Evolutionary conservation across 2,888 invertebrate species (phyloP), one percentile per base, ranked within the genome.

Genomic region (Polymixis flavicincta): DNA sequence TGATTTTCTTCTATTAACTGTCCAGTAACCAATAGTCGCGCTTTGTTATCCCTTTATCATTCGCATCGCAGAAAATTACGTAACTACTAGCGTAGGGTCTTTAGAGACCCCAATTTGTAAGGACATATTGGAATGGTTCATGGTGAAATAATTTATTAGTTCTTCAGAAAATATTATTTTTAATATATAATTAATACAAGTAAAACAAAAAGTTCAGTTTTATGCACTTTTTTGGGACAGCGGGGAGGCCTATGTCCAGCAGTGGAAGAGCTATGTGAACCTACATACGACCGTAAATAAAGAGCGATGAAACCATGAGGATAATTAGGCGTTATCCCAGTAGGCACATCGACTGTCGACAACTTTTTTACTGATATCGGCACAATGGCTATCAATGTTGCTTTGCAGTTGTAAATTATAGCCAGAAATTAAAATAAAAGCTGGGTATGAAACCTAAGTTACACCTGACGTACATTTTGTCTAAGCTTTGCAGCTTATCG

Each of bases 1-100:
- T 60, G 22, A 28, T n/a, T 60, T 60, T 48, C 45, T 77, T 52
- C 59, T 45, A 48, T 48, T 54, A 54, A 55, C 19, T 9, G 32
- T 55, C 25, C 48, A 13, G 64, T 64, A 64, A 28, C 0, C 48
- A 8, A 48, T 42, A 37, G 9, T 63, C 9, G 28, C 17, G 28
- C 54, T n/a, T n/a, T n/a, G 8, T 57, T 50, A 19, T 19, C 6
- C 42, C 1, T 13, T 45, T 13, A 45, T 52, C 22, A 22, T 9
- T 22, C 9, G 22, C 50, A 22, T 11, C 8, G 19, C 19, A 50
- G 50, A 8, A 50, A 50, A 8, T 50, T 19, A 50, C 50, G 7
- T 50, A 50, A 8, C 19, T 8, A 19, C 7, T 22, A 2, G 22
- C 50, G 19, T 2, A 19, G 2, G 22, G 22, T 52, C 22, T 52